phyloP scores from a whole-genome alignment of 2,888 invertebrate species.

The Gandaritis pyraliata region DNA sequence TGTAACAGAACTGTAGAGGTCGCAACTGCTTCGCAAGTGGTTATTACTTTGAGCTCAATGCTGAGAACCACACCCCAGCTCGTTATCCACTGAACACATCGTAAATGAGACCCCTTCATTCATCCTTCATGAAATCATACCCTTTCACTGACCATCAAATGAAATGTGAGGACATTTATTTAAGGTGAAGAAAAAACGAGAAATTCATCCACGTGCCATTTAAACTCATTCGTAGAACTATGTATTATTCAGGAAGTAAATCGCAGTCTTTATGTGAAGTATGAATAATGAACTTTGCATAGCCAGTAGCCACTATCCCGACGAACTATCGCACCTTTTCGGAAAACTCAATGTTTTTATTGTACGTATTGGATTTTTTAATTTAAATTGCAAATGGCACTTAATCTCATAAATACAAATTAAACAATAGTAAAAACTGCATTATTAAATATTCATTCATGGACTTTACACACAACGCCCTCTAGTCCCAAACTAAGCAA shows the following conservation, averaged over 20 bases:
- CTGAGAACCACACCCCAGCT: conserved; percentile 53
- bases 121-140: conserved; percentile 58
- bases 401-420: no score
- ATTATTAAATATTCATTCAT: no score
- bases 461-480: no score
- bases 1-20: conserved; percentile 26
- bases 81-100: conserved; percentile 65
- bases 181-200: conserved; percentile 32
- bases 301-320: conserved; percentile 35
- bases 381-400: no score
- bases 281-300: conserved; percentile 48
- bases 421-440: no score
- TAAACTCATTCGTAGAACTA: conserved; percentile 43
- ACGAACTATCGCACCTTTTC: conserved; percentile 36
- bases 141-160: conserved; percentile 53
- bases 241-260: conserved; percentile 56
- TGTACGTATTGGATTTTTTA: no score
- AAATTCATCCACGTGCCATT: conserved; percentile 32
- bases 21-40: conserved; percentile 30
- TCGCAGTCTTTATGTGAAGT: conserved; percentile 46
- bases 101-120: conserved; percentile 65
- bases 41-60: conserved; percentile 51
- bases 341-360: conserved; percentile 18
- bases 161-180: conserved; percentile 43
- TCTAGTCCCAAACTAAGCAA: no score